A percentile compares a stretch with the other conserved stretches of the same genome.
These are phyloP conservation scores for Tethya wilhelma DNA, from an alignment of 37 sponge, comb jelly and placozoan species.

Conservation along the genomic window DNA sequence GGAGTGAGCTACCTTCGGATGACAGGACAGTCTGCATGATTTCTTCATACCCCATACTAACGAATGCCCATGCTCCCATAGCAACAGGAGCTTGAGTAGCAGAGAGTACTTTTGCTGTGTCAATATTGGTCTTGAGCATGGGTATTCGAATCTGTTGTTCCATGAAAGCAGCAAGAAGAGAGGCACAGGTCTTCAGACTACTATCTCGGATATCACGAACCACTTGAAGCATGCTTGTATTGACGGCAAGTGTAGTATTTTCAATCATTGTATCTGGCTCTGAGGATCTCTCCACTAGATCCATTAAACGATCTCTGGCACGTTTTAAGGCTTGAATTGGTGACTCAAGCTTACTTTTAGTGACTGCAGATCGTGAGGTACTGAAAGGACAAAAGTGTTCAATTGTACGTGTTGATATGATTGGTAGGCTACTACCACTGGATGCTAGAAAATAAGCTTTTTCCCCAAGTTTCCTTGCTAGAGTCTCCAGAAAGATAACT, in stretches of 20 bases:
- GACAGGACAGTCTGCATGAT: slow-evolving; percentile 2
- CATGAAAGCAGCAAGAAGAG: slow-evolving; percentile 64
- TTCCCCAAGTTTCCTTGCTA: background rate
- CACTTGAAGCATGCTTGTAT: slow-evolving; percentile 7
- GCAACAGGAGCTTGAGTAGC: slow-evolving; percentile 16
- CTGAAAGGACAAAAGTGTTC: slow-evolving; percentile 9
- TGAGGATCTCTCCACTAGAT: background rate
- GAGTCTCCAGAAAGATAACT: background rate
- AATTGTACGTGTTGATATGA: background rate
- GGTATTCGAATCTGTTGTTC: slow-evolving; percentile 54
- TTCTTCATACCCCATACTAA: slow-evolving; percentile 38
- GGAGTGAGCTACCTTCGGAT: background rate
- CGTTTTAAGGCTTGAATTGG: background rate
- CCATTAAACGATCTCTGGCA: background rate
- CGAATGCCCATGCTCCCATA: slow-evolving; percentile 46
- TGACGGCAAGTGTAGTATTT: background rate
- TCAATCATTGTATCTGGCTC: background rate
- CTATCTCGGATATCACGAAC: slow-evolving; percentile 1
- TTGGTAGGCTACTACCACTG: background rate
- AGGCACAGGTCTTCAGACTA: slow-evolving; percentile 12
- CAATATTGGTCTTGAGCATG: slow-evolving; percentile 18
- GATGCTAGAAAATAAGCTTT: background rate
- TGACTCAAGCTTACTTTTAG: background rate
- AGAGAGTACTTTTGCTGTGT: slow-evolving; percentile 33
- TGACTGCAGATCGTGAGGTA: background rate